phyloP scores from a whole-genome alignment of 2,797 vertebrate species.

The Bradypodion pumilum region DNA sequence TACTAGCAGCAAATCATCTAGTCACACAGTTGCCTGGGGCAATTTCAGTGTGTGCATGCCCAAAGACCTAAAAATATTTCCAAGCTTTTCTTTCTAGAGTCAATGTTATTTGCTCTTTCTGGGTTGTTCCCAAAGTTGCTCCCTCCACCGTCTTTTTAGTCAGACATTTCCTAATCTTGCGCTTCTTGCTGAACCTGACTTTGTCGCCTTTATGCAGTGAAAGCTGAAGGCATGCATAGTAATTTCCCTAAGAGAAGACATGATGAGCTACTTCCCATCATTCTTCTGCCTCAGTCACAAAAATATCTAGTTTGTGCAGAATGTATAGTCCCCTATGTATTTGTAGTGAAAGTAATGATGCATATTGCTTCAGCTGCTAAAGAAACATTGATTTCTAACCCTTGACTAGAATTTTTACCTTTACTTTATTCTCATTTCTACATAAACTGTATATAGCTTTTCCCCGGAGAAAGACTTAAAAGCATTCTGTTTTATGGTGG shows the following conservation, averaged over 20 bases:
- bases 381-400: conserved; percentile 66
- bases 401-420: conserved; percentile 62
- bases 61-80: conserved; percentile 56
- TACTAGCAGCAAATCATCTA: conserved; percentile 52
- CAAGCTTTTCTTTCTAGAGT: conserved; percentile 38
- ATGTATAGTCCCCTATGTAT: conserved; percentile 42
- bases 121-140: conserved; percentile 1
- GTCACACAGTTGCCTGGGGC: conserved; percentile 32
- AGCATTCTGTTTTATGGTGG: conserved; percentile 63
- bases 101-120: conserved; percentile 9
- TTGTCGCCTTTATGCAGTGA: neutral
- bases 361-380: conserved; percentile 55
- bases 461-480: conserved; percentile 67
- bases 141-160: neutral
- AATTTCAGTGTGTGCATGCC: conserved; percentile 53
- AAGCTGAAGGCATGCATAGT: conserved; percentile 14
- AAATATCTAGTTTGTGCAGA: conserved; percentile 44
- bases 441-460: conserved; percentile 65
- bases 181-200: neutral
- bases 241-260: conserved; percentile 19
- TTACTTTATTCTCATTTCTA: conserved; percentile 59
- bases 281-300: neutral
- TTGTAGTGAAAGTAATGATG: conserved; percentile 59
- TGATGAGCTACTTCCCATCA: neutral
- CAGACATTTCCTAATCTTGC: conserved; percentile 8